Conservation (phyloP, 1,140 invertebrate genomes). For the Halyomorpha halys region DNA sequence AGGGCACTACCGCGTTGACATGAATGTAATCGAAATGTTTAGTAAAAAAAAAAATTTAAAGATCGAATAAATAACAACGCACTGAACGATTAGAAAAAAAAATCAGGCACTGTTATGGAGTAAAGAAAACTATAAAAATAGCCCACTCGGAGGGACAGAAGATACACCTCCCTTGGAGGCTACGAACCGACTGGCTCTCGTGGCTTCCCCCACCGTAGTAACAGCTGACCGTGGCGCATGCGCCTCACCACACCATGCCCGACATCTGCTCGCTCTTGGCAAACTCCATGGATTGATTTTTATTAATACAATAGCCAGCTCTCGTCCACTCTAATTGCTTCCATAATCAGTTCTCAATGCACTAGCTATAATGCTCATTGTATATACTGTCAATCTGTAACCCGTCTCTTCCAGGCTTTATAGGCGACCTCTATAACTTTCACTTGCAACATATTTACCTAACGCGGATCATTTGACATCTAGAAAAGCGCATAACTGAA, state of each 20-base stretch:
- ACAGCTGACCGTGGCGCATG: slow-evolving; percentile 10
- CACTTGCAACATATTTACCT: too few relatives aligned
- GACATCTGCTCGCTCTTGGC: too few relatives aligned
- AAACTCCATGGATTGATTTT: too few relatives aligned
- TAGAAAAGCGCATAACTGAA: too few relatives aligned
- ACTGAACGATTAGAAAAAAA: background rate
- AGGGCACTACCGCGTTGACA: background rate
- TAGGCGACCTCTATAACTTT: too few relatives aligned
- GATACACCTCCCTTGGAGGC: slow-evolving; percentile 1
- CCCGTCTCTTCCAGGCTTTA: too few relatives aligned
- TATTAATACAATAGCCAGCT: too few relatives aligned
- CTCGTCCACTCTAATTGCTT: too few relatives aligned
- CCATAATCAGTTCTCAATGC: too few relatives aligned
- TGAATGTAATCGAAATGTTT: background rate
- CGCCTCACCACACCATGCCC: background rate
- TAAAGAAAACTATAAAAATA: background rate
- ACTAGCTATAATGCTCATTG: too few relatives aligned
- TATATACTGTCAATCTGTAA: too few relatives aligned
- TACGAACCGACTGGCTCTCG: slow-evolving; percentile 8
- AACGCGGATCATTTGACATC: too few relatives aligned
- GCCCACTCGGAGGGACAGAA: background rate
- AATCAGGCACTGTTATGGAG: background rate
- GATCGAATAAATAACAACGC: background rate
- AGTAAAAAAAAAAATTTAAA: slow-evolving; percentile 3
- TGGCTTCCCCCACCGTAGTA: background rate